These are phyloP conservation scores for Porites rus DNA, from an alignment of 92 coral and sea anemone genomes.

Conservation along the genomic window DNA sequence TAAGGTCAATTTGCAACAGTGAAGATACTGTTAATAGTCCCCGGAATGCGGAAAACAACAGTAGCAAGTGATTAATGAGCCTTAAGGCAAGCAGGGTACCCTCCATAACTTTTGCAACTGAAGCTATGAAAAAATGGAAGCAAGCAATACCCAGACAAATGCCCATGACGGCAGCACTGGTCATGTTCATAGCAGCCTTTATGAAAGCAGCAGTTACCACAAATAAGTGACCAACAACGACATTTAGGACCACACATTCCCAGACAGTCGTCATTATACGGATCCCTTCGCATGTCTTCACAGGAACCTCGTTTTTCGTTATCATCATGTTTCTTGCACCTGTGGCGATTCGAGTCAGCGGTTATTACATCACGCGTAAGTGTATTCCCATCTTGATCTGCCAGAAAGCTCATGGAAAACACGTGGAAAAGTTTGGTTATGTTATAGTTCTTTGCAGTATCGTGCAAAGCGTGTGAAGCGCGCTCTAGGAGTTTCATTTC, in stretches of 20 bases:
- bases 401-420: conserved; percentile 18
- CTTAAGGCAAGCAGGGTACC: conserved; percentile 52
- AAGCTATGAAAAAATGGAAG: conserved; percentile 36
- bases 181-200: conserved; percentile 59
- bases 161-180: conserved; percentile 32
- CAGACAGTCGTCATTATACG: conserved; percentile 22
- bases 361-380: conserved; percentile 5
- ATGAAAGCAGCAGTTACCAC: conserved; percentile 57
- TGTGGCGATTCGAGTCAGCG: not conserved
- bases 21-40: not conserved
- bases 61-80: not conserved
- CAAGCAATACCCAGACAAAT: conserved; percentile 29
- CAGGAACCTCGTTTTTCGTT: not conserved
- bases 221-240: conserved; percentile 42
- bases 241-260: conserved; percentile 68
- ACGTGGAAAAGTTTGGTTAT: conserved; percentile 12
- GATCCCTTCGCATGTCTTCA: conserved; percentile 20
- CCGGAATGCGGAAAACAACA: not conserved
- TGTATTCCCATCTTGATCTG: not conserved
- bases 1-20: too few species aligned
- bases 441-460: not conserved
- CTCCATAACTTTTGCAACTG: conserved; percentile 32
- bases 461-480: conserved; percentile 23
- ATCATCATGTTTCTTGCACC: not conserved
- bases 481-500: conserved; percentile 15